These are phyloP conservation scores for Erebia aethiops DNA, from an alignment of 2,888 invertebrate species.

Conservation along the genomic window DNA sequence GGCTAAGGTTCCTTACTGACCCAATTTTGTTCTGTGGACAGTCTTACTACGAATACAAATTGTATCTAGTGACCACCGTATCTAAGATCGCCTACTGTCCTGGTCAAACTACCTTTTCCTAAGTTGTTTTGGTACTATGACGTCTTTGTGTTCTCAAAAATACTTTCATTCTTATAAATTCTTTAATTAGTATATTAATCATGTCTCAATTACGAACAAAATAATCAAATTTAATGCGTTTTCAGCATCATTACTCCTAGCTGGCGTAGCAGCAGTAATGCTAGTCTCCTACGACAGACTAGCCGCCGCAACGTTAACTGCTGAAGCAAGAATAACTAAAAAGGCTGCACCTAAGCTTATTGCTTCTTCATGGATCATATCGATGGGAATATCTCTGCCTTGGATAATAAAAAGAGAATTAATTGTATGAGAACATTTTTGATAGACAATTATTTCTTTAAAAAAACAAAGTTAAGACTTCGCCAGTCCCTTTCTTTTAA, in stretches of 20 bases:
- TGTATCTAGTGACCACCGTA: too few relatives aligned
- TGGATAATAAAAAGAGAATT: conserved; percentile 85
- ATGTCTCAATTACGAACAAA: background rate
- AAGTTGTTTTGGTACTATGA: too few relatives aligned
- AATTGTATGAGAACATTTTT: conserved; percentile 65
- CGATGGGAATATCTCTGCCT: conserved; percentile 85
- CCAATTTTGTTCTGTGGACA: too few relatives aligned
- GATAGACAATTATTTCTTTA: too few relatives aligned
- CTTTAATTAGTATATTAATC: background rate
- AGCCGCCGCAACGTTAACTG: conserved; percentile 89
- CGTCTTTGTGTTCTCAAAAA: too few relatives aligned
- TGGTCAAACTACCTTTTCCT: background rate
- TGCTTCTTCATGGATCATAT: conserved; percentile 85
- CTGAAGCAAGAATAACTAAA: conserved; percentile 86
- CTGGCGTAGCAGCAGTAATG: conserved; percentile 90
- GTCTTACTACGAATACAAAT: too few relatives aligned
- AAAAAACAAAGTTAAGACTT: too few relatives aligned
- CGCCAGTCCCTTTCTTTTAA: too few relatives aligned
- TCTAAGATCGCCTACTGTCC: background rate
- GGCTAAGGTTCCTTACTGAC: too few relatives aligned
- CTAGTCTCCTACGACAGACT: conserved; percentile 92
- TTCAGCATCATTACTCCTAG: conserved; percentile 87
- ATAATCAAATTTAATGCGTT: conserved; percentile 23
- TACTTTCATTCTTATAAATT: too few relatives aligned
- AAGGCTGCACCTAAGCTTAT: conserved; percentile 86